Base-by-base conservation (phyloP, 1,140 invertebrate genomes). In the Drosophila sp. region DNA sequence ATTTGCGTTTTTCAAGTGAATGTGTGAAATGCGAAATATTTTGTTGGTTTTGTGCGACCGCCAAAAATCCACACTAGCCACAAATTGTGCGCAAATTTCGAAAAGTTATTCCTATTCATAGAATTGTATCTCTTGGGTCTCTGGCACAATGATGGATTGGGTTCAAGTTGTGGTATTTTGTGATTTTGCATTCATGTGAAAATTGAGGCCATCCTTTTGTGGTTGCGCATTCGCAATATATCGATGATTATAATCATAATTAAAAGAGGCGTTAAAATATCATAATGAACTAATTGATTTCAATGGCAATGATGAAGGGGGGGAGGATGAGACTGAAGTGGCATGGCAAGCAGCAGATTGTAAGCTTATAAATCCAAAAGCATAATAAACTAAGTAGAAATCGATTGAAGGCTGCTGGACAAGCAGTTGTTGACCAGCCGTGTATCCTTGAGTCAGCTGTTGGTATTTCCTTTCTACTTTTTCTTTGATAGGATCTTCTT, bases 401-500 rank as follows among this genome's bases (percentile, higher is more conserved):
- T 66, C 50, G 63, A 74, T 65, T 71, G 64, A 50, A 55, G 54
- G 54, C 8, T 11, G 54, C 8, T 11, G 54, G 7, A 17, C 55
- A 58, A 58, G 56, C 32, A 23, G 32, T 23, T 47, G 17, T 35
- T 17, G 32, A 32, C 33, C 66, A 64, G 33, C 69, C 50, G 71
- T 75, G 70, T 71, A 67, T 67, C 40, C 8, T 62, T 60, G 10
- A 29, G 58, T 25, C 44, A 62, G 56, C 71, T 74, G 71, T 54
- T 58, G 8, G 29, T 47, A 47, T 54, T 56, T 61, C 56, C 70
- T 30, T 32, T 17, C 10, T 44, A 56, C 25, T 55, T 6, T 30
- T 38, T 32, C 33, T 61, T 60, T 44, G 10, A 3, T 38, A 38
- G 10, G 10, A 38, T 38, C 11, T 38, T 38, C 10, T 38, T 8